phyloP scores from a whole-genome alignment of 2,888 invertebrate species.

The Drosophila cracens region DNA sequence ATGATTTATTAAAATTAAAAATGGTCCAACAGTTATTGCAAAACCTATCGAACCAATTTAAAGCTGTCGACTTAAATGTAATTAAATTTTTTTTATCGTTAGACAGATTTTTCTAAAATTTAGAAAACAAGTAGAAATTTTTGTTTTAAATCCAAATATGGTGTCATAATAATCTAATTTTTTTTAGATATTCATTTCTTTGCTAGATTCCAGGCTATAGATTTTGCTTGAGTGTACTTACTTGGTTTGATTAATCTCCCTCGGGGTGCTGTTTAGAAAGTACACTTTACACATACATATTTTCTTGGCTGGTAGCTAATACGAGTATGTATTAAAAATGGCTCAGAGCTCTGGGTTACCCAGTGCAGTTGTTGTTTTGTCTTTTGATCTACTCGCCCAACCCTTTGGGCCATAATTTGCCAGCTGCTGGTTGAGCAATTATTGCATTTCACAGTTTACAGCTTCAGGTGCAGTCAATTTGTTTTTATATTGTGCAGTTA shows the following conservation, averaged over 20 bases:
- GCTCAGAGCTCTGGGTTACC: constrained; percentile 66
- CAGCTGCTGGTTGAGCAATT: constrained; percentile 48
- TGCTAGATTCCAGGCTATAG: neutral
- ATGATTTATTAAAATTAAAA: neutral
- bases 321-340: neutral
- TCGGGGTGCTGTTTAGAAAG: constrained; percentile 33
- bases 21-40: neutral
- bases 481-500: constrained; percentile 29
- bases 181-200: neutral
- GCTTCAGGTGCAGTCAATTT: constrained; percentile 64
- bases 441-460: constrained; percentile 31
- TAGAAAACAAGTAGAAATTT: neutral
- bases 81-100: neutral
- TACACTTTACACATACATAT: constrained; percentile 14
- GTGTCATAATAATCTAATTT: neutral
- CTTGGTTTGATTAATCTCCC: neutral
- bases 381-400: constrained; percentile 36
- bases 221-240: constrained; percentile 2
- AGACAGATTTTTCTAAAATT: neutral
- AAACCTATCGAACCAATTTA: neutral
- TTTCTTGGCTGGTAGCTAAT: constrained; percentile 11
- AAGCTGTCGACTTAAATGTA: neutral
- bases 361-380: constrained; percentile 16
- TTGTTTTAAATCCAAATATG: neutral
- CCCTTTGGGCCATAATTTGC: constrained; percentile 54